phyloP scores from a whole-genome alignment of 2,888 invertebrate species.

The Drosophila emarginata region DNA sequence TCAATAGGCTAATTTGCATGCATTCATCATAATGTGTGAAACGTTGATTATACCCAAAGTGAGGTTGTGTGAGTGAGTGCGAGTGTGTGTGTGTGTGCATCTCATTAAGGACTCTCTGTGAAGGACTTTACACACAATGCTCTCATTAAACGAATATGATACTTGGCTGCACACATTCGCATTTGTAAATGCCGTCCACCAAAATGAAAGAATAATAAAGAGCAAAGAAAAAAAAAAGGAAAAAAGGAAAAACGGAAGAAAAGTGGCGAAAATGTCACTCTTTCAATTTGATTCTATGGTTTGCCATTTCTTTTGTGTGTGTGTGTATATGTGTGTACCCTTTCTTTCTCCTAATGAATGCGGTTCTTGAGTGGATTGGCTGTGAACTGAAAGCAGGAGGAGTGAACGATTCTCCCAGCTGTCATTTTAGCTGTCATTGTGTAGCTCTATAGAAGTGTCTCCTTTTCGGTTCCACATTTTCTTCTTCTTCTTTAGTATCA shows the following conservation, averaged over 20 bases:
- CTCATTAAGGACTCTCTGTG: conserved; percentile 38
- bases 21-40: conserved; percentile 40
- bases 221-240: not conserved
- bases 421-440: conserved; percentile 56
- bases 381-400: conserved; percentile 34
- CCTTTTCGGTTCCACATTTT: conserved; percentile 8
- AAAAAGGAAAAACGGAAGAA: not conserved
- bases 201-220: conserved; percentile 8
- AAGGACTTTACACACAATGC: conserved; percentile 31
- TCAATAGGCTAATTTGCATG: conserved; percentile 62
- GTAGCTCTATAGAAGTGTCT: conserved; percentile 9
- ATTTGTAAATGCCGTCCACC: conserved; percentile 15
- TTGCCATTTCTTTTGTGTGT: conserved; percentile 46
- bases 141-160: conserved; percentile 24
- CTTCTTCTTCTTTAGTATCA: conserved; percentile 12
- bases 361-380: conserved; percentile 24
- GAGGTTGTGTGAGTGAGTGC: conserved; percentile 21
- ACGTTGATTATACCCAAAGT: conserved; percentile 25
- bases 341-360: conserved; percentile 28
- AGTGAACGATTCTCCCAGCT: conserved; percentile 18
- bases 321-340: conserved; percentile 18
- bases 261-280: conserved; percentile 33
- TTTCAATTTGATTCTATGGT: conserved; percentile 47
- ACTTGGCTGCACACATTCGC: not conserved
- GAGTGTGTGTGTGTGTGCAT: conserved; percentile 26